phyloP scores from a whole-genome alignment of 2,113 vertebrate genomes.

The Strix aluco region DNA sequence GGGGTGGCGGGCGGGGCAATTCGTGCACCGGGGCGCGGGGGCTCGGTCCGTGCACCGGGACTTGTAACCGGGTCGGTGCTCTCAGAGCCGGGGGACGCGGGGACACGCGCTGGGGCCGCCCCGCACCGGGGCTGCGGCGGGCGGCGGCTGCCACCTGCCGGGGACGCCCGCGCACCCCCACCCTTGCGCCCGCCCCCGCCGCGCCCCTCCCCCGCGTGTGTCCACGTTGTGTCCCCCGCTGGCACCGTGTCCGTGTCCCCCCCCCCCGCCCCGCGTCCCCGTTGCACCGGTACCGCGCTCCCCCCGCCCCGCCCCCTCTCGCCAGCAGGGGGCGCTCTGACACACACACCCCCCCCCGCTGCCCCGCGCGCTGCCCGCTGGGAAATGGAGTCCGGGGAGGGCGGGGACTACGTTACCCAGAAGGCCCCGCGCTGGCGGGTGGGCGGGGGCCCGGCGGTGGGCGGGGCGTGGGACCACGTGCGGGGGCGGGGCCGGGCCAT shows the following conservation, averaged over 20 bases:
- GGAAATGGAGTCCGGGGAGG: background rate
- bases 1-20: background rate
- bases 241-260: background rate
- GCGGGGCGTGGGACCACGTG: background rate
- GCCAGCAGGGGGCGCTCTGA: background rate
- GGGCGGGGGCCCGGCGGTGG: background rate
- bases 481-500: background rate
- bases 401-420: background rate
- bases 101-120: background rate
- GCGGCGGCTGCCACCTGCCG: background rate
- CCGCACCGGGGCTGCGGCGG: background rate
- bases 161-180: background rate
- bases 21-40: background rate
- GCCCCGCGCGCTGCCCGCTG: background rate
- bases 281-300: background rate
- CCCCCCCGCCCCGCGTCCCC: no score
- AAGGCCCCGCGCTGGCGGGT: background rate
- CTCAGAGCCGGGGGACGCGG: background rate
- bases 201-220: no score
- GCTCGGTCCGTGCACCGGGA: background rate
- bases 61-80: background rate
- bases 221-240: no score
- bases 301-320: background rate
- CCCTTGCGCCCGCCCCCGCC: no score
- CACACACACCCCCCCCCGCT: fast-evolving